Percentiles rank a stretch among this genome's conserved stretches.
Evolutionary conservation across 2,888 invertebrate species (phyloP).

Genomic region (Meliscaeva auricollis): DNA sequence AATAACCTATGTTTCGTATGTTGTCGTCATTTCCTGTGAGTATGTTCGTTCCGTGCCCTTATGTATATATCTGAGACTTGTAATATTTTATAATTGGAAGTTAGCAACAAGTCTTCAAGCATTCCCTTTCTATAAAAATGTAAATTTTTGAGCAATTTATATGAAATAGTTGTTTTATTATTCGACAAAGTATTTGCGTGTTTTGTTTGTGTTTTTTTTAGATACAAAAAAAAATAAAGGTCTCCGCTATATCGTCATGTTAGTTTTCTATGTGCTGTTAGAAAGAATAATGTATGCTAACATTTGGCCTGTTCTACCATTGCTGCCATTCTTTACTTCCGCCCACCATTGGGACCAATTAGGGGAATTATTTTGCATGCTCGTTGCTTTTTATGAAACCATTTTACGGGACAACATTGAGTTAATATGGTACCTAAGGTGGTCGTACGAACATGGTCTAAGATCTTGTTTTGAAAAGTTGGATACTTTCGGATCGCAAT

Average conservation of each 20-base stretch:
- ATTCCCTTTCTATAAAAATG: background rate
- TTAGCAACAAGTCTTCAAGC: conserved; percentile 65
- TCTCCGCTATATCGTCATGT: conserved; percentile 18
- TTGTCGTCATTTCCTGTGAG: conserved; percentile 46
- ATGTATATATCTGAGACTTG: background rate
- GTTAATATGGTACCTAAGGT: background rate
- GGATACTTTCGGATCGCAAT: too few relatives aligned
- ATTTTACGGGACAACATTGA: background rate
- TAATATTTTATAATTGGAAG: conserved; percentile 50
- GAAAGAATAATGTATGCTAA: conserved; percentile 10
- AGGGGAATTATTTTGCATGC: conserved; percentile 60
- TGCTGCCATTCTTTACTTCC: background rate
- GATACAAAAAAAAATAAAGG: conserved; percentile 6
- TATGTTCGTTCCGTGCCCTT: too few relatives aligned
- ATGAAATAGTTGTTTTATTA: conserved; percentile 53
- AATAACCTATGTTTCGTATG: conserved; percentile 35
- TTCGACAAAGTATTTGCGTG: conserved; percentile 51
- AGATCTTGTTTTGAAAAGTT: too few relatives aligned
- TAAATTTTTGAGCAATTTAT: conserved; percentile 49
- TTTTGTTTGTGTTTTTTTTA: conserved; percentile 25
- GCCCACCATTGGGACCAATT: conserved; percentile 62
- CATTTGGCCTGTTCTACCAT: background rate
- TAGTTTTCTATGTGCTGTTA: conserved; percentile 21
- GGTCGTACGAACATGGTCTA: background rate
- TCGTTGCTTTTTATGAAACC: too few relatives aligned